Evolutionary conservation across 2,888 invertebrate genomes (phyloP), one percentile per base, ranked within the genome.

Genomic region (Cheilosia variabilis): DNA sequence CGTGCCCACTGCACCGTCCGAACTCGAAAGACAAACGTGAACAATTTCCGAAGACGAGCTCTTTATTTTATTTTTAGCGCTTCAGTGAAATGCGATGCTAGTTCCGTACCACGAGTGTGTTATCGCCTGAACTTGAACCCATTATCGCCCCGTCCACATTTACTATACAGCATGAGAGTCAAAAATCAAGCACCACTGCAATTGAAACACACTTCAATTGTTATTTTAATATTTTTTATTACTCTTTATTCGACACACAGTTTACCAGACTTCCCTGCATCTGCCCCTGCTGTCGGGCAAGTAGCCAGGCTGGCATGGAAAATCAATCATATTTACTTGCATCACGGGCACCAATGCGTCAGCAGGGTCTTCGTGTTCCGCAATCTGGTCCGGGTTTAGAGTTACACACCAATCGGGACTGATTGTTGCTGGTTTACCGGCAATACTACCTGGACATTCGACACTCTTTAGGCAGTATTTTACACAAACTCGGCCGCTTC

Each of bases 271-370:
- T 82, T 90, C 90, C 53, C 91, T 90, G 73, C 91, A 91, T 66
- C 90, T 90, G 9, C 91, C 91, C 9, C 90, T 90, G 52, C 89
- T 89, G 77, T 91, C 91, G 65, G 91, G 91, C 75, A 91, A 81
- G 47, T 90, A 91, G 50, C 91, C 91, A 0, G 91, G 90, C 77
- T 91, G 90, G 71, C 91, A 91, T 50, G 91, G 91, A 55, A 91
- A 91, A 80, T 91, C 91, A 78, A 91, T 91, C 90, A 92, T 90
- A 63, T 91, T 90, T 9, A 91, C 90, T 53, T 87, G 82, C 90
- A 89, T 89, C 27, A 89, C 41, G 27, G 57, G 0, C 5, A 17
- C 34, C 9, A n/a, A 6, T 37, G 19, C 60, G 6, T 4, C 22
- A 4, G n/a, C 6, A 22, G 63, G 5, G 45, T 27, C 0, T 27